A percentile compares a stretch with the other conserved stretches of the same genome.
These are phyloP conservation scores for Mastacembelus armatus DNA, from an alignment of 2,797 vertebrate species.

Conservation along the genomic window DNA sequence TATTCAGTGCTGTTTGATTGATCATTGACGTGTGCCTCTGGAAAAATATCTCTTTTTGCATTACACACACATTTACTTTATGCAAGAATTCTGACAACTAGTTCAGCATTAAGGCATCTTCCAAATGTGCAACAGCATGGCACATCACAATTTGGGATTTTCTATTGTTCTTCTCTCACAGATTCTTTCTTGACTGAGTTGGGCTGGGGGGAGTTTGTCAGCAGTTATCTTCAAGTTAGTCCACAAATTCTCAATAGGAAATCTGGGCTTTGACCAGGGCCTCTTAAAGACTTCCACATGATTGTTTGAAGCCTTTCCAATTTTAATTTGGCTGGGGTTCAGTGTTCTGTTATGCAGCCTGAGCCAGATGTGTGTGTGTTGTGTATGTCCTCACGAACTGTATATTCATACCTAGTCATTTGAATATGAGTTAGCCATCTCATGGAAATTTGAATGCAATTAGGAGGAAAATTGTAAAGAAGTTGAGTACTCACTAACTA, in stretches of 20 bases:
- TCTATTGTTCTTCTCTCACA: constrained; percentile 15
- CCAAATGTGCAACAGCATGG: constrained; percentile 19
- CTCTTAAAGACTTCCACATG: constrained; percentile 17
- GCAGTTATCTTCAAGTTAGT: constrained; percentile 16
- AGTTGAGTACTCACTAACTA: constrained; percentile 1
- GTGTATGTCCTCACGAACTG: too few species aligned
- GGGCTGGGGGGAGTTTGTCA: neutral
- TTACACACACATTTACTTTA: neutral
- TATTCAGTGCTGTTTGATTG: constrained; percentile 13
- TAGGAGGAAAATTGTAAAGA: neutral
- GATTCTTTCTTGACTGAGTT: constrained; percentile 10
- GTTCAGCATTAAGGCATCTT: constrained; percentile 16
- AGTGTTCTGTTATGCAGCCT: constrained; percentile 6
- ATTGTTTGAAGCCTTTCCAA: constrained; percentile 31
- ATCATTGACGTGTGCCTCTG: constrained; percentile 24
- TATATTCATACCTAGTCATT: constrained; percentile 8
- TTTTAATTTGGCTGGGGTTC: constrained; percentile 29
- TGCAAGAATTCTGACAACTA: neutral
- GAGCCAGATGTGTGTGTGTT: constrained; percentile 22
- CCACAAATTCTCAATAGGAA: constrained; percentile 18
- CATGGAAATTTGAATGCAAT: constrained; percentile 21
- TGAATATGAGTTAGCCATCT: constrained; percentile 18
- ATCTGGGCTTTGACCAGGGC: constrained; percentile 16
- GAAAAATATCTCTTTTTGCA: too few species aligned
- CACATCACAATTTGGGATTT: constrained; percentile 16